A percentile compares a stretch with the other conserved stretches of the same genome.
Conservation (phyloP, 2,113 vertebrate genomes). For the Buteo buteo region DNA sequence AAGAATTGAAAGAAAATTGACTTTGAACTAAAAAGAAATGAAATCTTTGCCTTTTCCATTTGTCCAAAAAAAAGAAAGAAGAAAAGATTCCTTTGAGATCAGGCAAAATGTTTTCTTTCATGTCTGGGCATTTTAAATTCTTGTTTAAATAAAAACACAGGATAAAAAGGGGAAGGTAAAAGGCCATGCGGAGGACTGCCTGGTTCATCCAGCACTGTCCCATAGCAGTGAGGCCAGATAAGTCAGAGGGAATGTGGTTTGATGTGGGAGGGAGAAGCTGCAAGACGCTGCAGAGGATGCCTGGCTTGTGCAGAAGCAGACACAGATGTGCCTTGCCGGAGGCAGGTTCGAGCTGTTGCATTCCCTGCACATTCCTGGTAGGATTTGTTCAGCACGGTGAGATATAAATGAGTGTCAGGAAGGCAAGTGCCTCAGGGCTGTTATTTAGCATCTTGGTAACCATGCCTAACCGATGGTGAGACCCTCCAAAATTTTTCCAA, state of each 20-base stretch:
- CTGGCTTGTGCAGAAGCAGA: not conserved
- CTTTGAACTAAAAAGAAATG: not conserved
- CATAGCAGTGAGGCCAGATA: not conserved
- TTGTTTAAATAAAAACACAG: not conserved
- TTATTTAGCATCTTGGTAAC: not conserved
- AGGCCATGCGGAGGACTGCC: not conserved
- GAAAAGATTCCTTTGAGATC: not conserved
- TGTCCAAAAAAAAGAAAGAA: not conserved
- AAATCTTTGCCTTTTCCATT: not conserved
- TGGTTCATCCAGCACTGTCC: not conserved
- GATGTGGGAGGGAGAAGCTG: not conserved
- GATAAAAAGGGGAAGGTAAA: not conserved
- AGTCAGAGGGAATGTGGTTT: not conserved
- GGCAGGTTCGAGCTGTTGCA: rapidly evolving
- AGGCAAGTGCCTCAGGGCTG: not conserved
- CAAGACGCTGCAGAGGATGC: not conserved
- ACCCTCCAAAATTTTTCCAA: not conserved
- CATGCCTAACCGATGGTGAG: not conserved
- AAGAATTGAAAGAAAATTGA: not conserved
- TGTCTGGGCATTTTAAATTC: not conserved
- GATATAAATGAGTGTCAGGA: not conserved
- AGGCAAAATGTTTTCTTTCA: not conserved
- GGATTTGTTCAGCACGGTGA: not conserved
- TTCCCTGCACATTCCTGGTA: not conserved
- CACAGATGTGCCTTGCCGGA: rapidly evolving